phyloP scores from a whole-genome alignment of 2,797 vertebrate genomes.

The Diglossa cyanea region DNA sequence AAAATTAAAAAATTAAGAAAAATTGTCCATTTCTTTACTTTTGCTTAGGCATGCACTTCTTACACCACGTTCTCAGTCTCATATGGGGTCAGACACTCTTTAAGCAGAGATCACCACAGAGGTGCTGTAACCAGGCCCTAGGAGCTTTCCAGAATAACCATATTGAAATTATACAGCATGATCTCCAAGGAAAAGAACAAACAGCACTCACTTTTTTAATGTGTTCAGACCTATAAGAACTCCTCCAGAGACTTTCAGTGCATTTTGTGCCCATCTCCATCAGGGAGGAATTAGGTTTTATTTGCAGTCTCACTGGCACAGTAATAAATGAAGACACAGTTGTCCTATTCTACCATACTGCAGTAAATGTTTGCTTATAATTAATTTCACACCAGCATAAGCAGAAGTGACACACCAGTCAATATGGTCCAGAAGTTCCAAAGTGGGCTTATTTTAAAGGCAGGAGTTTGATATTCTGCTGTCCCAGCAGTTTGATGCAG shows the following conservation, averaged over 20 bases:
- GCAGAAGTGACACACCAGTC: background rate
- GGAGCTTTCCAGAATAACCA: background rate
- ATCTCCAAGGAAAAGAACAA: background rate
- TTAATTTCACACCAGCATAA: background rate
- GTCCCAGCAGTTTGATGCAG: background rate
- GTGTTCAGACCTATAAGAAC: background rate
- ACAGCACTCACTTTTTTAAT: background rate
- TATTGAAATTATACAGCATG: background rate
- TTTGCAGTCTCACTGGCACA: background rate
- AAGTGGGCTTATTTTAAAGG: background rate
- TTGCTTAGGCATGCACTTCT: background rate
- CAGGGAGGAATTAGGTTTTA: background rate
- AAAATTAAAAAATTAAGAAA: background rate
- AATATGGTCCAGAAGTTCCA: background rate
- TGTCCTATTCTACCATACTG: background rate
- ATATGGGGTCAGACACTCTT: background rate
- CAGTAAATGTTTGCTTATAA: background rate
- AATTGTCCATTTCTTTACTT: background rate
- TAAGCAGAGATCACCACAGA: background rate
- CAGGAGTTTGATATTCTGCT: background rate
- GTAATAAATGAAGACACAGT: background rate
- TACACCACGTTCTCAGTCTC: background rate
- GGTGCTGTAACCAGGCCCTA: background rate
- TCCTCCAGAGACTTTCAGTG: background rate
- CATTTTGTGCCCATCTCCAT: background rate